Conservation (phyloP, 2,888 invertebrate genomes). For the Panopea generosa region DNA sequence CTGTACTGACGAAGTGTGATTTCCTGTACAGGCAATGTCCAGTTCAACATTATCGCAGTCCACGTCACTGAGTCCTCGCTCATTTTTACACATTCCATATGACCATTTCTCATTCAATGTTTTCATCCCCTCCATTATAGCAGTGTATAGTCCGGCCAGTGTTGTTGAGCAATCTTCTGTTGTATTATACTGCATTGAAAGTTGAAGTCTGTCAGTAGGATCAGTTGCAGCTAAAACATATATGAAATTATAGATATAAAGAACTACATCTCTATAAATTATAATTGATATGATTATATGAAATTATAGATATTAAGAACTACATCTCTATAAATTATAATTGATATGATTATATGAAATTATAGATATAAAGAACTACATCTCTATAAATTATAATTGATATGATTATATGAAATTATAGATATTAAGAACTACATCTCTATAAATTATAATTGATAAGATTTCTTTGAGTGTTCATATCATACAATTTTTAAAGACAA, state of each 20-base stretch:
- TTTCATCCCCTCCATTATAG: conserved; percentile 1
- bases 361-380: not conserved
- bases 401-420: too few relatives aligned
- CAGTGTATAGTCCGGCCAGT: not conserved
- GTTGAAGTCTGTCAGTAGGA: not conserved
- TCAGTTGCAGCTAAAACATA: not conserved
- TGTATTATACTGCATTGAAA: conserved; percentile 19
- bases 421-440: too few relatives aligned
- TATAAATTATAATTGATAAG: too few relatives aligned
- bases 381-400: too few relatives aligned
- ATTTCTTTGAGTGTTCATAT: too few relatives aligned
- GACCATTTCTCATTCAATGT: conserved; percentile 23
- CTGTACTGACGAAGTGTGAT: too few relatives aligned
- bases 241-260: not conserved
- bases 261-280: too few relatives aligned
- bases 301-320: too few relatives aligned
- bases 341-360: conserved; percentile 7
- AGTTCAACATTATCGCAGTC: conserved; percentile 20
- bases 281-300: too few relatives aligned
- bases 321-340: too few relatives aligned
- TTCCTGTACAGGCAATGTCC: too few relatives aligned
- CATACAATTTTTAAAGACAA: too few relatives aligned
- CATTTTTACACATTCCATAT: conserved; percentile 30
- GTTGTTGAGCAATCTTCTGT: conserved; percentile 8
- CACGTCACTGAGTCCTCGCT: conserved; percentile 21